Conservation (phyloP, 2,797 vertebrate genomes). For the Ciconia nigra region DNA sequence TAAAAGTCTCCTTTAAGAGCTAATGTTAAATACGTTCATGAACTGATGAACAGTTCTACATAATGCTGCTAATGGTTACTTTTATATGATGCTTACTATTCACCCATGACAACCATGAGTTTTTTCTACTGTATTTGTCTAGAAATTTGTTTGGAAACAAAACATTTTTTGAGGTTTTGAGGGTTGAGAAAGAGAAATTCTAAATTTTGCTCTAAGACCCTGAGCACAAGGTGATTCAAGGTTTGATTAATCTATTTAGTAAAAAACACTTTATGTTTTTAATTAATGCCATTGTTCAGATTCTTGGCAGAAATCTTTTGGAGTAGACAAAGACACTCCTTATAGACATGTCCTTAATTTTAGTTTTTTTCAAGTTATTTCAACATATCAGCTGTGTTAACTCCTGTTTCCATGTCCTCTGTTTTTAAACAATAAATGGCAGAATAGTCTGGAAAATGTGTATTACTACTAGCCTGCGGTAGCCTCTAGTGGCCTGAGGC, state of each 20-base stretch:
- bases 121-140: background rate
- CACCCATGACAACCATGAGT: rapidly evolving
- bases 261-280: background rate
- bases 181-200: background rate
- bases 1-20: background rate
- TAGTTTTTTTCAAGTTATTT: background rate
- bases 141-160: background rate
- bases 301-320: background rate
- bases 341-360: background rate
- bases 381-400: background rate
- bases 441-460: background rate
- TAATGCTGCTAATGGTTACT: background rate
- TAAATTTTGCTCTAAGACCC: background rate
- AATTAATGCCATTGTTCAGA: background rate
- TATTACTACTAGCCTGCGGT: slow-evolving; percentile 51
- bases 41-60: background rate
- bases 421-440: background rate
- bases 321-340: background rate
- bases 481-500: slow-evolving; percentile 65
- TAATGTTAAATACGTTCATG: background rate
- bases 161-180: background rate
- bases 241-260: background rate
- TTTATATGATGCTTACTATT: background rate
- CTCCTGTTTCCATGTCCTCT: background rate
- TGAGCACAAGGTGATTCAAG: background rate